These are phyloP conservation scores for Rattus norvegicus DNA, from an alignment of 2,113 vertebrate genomes.

Conservation along the genomic window GRCr8 NC_086023.1:131380001-131380500, in stretches of 20 bases:
- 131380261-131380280: background rate
- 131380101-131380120: background rate
- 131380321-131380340: too few species aligned
- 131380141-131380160: background rate
- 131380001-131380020: background rate
- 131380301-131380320: background rate
- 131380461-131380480: background rate
- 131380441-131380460: background rate
- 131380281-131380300: background rate
- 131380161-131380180: background rate
- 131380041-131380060: background rate
- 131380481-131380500: background rate
- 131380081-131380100: background rate
- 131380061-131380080: background rate
- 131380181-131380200: background rate
- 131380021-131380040: background rate
- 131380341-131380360: too few species aligned
- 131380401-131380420: too few species aligned
- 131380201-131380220: background rate
- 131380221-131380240: background rate
- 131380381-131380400: too few species aligned
- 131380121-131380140: background rate
- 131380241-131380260: background rate
- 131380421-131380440: background rate
- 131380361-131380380: too few species aligned